Evolutionary conservation across 2,888 invertebrate species (phyloP).

Genomic region (Oxyscelio sp.): DNA sequence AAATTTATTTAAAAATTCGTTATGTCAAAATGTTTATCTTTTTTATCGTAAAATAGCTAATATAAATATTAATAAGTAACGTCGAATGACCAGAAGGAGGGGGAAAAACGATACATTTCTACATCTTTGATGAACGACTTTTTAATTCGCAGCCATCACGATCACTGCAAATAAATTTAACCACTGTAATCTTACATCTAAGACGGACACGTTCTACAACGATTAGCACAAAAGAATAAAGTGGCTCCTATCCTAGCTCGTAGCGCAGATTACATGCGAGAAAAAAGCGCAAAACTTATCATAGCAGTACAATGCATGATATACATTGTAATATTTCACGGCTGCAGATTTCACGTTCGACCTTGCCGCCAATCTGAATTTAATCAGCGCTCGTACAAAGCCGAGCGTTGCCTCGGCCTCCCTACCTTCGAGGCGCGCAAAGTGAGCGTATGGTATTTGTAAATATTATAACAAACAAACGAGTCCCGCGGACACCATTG

Average conservation of each 20-base stretch:
- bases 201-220: background rate
- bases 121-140: no score
- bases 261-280: background rate
- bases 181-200: no score
- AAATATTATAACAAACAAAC: constrained; percentile 79
- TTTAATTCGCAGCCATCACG: no score
- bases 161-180: no score
- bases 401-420: constrained; percentile 62
- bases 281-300: constrained; percentile 40
- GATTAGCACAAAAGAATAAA: background rate
- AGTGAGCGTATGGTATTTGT: constrained; percentile 75
- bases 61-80: no score
- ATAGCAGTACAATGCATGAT: constrained; percentile 47
- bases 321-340: constrained; percentile 82
- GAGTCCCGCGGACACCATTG: constrained; percentile 67
- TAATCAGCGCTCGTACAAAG: constrained; percentile 78
- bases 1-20: no score
- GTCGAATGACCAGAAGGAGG: no score
- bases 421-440: constrained; percentile 13
- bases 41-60: no score
- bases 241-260: background rate
- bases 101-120: no score
- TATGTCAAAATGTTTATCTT: no score
- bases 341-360: constrained; percentile 84
- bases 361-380: constrained; percentile 82